These are phyloP conservation scores for Paguma larvata DNA, from an alignment of 2,797 vertebrate genomes.

Conservation along the genomic window DNA sequence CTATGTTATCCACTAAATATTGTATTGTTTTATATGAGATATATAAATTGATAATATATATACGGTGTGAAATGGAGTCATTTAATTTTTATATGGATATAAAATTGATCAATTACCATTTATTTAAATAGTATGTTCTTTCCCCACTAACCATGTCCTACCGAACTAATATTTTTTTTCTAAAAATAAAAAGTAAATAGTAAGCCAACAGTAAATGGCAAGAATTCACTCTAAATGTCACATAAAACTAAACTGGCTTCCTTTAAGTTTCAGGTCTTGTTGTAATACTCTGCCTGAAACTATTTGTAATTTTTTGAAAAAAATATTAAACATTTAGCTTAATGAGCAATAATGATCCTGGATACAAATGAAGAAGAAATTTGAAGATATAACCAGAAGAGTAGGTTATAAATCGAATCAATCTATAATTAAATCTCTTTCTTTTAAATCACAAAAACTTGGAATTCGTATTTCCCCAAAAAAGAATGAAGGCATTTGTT, in stretches of 20 bases:
- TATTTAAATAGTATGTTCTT: neutral
- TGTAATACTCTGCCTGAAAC: neutral
- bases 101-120: neutral
- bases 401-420: neutral
- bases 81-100: neutral
- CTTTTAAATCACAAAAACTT: neutral
- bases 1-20: neutral
- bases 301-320: neutral
- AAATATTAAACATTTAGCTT: neutral
- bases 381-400: neutral
- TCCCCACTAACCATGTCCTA: neutral
- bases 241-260: neutral
- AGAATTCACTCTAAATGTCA: neutral
- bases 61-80: neutral
- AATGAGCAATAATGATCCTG: neutral
- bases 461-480: neutral
- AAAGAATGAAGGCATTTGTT: neutral
- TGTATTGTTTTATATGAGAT: neutral
- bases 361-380: neutral
- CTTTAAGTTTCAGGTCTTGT: neutral
- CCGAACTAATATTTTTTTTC: neutral
- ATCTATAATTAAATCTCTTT: neutral
- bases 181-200: slow-evolving; percentile 32
- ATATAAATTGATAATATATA: neutral
- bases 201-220: neutral